These are phyloP conservation scores for Polydrusus cervinus DNA, from an alignment of 2,888 invertebrate species.

Conservation along the genomic window DNA sequence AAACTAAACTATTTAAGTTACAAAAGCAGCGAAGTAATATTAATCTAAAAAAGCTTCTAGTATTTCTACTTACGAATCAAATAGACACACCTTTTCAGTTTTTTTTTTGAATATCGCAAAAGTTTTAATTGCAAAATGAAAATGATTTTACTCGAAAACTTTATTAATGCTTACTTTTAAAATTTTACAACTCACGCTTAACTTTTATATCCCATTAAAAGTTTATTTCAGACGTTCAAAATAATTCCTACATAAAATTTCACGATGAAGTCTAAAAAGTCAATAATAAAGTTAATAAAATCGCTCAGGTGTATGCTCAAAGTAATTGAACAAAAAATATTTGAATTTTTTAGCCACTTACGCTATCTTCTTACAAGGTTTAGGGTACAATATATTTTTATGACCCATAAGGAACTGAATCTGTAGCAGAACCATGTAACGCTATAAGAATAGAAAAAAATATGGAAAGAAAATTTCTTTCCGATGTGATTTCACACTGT, in stretches of 20 bases:
- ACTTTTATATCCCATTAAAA: slow-evolving; percentile 49
- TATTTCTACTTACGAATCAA: too few relatives aligned
- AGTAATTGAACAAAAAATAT: slow-evolving; percentile 30
- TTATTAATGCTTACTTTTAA: slow-evolving; percentile 21
- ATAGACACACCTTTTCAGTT: background rate
- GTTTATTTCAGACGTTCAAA: slow-evolving; percentile 51
- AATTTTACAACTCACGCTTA: slow-evolving; percentile 21
- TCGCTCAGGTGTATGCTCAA: slow-evolving; percentile 34
- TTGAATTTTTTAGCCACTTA: slow-evolving; percentile 12
- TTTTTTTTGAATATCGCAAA: background rate
- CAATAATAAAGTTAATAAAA: slow-evolving; percentile 44
- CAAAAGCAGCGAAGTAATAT: too few relatives aligned
- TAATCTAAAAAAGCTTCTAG: too few relatives aligned
- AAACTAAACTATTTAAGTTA: too few relatives aligned
- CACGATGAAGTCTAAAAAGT: slow-evolving; percentile 47
- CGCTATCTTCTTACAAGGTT: background rate
- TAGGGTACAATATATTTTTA: background rate
- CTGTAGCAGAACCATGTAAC: too few relatives aligned
- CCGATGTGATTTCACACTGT: too few relatives aligned
- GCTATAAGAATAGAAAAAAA: too few relatives aligned
- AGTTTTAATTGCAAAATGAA: slow-evolving; percentile 18
- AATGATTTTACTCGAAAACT: slow-evolving; percentile 10
- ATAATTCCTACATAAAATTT: slow-evolving; percentile 52
- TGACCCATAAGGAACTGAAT: background rate
- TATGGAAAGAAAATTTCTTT: too few relatives aligned